Base-by-base conservation (phyloP, 1,140 invertebrate genomes). In the Cyphomyrmex costatus region DNA sequence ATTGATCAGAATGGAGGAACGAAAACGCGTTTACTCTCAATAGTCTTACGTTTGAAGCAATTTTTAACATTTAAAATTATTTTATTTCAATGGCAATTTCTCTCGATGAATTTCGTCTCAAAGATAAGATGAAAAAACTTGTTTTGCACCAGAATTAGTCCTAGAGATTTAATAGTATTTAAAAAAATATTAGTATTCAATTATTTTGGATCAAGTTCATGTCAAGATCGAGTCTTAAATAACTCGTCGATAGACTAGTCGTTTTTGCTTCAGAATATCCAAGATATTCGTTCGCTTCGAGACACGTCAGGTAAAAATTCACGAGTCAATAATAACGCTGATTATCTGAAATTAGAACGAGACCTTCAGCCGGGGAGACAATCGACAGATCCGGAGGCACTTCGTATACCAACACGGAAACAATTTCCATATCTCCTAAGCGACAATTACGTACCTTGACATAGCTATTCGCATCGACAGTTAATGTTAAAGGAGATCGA, bases 401-500 rank as follows among this genome's bases (percentile, higher is more conserved):
- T 21, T 53, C 21, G 33, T 30, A 70, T 27, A 82, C 65, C 12
- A 82, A 82, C 5, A 73, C 46, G 79, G 36, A 83, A 68, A 24
- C 14, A 58, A 46, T 83, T n/a, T 83, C 27, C 53, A 61, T 49
- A 83, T 73, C 68, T 83, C 19, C 66, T 82, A 82, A 82, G 12
- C 12, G 21, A 82, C 79, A 58, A 73, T 82, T 82, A 49, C 42
- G 51, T 82, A 82, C 33, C 51, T 82, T 56, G 56, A 82, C 53
- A 65, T 51, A 65, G 19, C 30, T 79, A 79, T 65, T 30, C 42
- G 60, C 76, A 79, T 79, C 76, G 27, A 65, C 27, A 65, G 51
- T 82, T 82, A 71, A 82, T 24, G 36, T 73, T 71, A 82, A 53
- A 33, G 79, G 65, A 68, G 77, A 53, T 71, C 66, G 79, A 68